Percentiles rank a stretch among this genome's conserved stretches.
Evolutionary conservation across 2,113 vertebrate species (phyloP).

Genomic region (Rhipidura dahli): DNA sequence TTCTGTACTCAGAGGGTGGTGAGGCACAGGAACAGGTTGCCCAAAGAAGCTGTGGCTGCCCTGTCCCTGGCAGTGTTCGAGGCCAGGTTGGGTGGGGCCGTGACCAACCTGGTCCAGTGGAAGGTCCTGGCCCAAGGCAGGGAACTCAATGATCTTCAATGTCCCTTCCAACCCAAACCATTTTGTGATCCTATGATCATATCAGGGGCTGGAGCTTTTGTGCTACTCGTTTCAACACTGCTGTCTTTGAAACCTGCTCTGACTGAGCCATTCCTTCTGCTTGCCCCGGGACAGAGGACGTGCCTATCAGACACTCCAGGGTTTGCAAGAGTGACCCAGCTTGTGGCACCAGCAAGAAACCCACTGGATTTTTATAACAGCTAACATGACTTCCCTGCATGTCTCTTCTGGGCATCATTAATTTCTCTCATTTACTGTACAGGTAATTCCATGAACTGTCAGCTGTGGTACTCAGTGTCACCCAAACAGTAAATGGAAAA

Average conservation of each 20-base stretch:
- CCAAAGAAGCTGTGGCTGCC: background rate
- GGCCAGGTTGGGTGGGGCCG: background rate
- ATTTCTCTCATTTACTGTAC: background rate
- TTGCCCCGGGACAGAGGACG: background rate
- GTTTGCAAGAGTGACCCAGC: background rate
- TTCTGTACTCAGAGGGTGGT: background rate
- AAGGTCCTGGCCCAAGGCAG: background rate
- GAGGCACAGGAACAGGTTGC: background rate
- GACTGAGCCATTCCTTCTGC: background rate
- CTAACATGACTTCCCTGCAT: background rate
- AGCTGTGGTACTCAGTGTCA: background rate
- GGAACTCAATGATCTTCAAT: background rate
- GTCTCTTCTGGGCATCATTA: background rate
- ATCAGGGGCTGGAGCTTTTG: background rate
- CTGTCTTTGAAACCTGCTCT: background rate
- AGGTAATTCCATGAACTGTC: background rate
- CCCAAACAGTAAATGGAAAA: background rate
- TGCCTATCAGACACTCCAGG: accelerated
- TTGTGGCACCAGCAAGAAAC: background rate
- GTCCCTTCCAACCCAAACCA: background rate
- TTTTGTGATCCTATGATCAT: background rate
- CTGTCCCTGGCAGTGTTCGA: background rate
- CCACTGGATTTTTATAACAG: background rate
- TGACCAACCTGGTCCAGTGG: background rate
- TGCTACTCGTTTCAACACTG: background rate